These are phyloP conservation scores for Coregonus clupeaformis DNA, from an alignment of 2,113 vertebrate genomes.

Conservation along the genomic window DNA sequence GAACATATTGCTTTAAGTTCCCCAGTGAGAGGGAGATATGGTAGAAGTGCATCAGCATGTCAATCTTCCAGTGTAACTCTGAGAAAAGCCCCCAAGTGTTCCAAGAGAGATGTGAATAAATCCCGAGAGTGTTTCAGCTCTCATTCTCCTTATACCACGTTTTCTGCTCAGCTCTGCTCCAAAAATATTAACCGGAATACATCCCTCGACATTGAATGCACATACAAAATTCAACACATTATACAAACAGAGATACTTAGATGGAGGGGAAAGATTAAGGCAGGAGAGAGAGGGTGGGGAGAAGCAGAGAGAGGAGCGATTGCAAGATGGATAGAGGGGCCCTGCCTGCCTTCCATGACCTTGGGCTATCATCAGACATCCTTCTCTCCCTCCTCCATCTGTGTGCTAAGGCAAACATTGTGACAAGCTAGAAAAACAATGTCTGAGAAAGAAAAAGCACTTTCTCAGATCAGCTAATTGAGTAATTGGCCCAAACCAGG, in stretches of 20 bases:
- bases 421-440: conserved; percentile 11
- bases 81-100: conserved; percentile 23
- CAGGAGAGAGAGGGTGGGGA: neutral
- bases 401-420: neutral
- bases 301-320: neutral
- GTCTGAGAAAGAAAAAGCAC: conserved; percentile 19
- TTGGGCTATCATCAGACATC: conserved; percentile 21
- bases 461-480: conserved; percentile 45
- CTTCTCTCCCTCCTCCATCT: neutral
- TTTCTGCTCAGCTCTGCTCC: too few species aligned
- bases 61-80: conserved; percentile 8
- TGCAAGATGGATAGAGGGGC: neutral
- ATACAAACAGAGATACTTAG: neutral
- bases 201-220: too few species aligned
- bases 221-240: too few species aligned
- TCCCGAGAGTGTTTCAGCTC: neutral
- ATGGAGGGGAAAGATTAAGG: neutral
- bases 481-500: conserved; percentile 63
- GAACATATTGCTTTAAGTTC: conserved; percentile 30
- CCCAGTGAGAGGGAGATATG: conserved; percentile 14
- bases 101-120: conserved; percentile 15
- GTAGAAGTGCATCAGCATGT: conserved; percentile 25
- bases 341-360: conserved; percentile 33
- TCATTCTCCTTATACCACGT: too few species aligned
- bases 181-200: too few species aligned